Evolutionary conservation across 2,113 vertebrate species (phyloP), one percentile per base, ranked within the genome.

Genomic region (Tyrannus savana): DNA sequence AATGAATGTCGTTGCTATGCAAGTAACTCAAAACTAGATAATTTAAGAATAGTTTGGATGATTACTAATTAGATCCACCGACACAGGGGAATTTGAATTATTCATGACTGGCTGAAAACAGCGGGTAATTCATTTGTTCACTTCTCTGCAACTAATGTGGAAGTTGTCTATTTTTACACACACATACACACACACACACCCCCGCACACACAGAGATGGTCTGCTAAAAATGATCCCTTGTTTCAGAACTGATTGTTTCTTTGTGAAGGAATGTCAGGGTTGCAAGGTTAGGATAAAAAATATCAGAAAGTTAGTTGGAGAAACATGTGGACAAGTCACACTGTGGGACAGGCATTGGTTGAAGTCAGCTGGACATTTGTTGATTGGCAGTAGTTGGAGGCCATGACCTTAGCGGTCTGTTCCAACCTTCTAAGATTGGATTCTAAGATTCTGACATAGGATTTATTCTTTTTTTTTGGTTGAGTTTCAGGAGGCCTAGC

Each of bases 41-140:
- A 98, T 98, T 98, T 96, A 96, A 95, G 97, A 98, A 98, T 97
- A 98, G 97, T 97, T 98, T 97, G 93, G 96, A 97, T 98, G 98
- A 98, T 98, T 98, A 96, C 94, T 98, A 98, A 98, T 98, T 98
- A 98, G 97, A 95, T 97, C 92, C 84, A 89, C 95, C 2, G 94
- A 96, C 97, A 97, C 94, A 83, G 56, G 72, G 68, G 95, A 97
- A 97, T 97, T 97, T 98, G 98, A 98, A 98, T 98, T 98, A 98
- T 98, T 98, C 98, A 98, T 98, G 97, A 97, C 97, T 96, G 95
- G 63, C 95, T 97, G 95, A 91, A 98, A 98, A 97, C 92, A 95
- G 95, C 56, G 35, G 94, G 97, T 98, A 97, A 97, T 98, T 98
- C 96, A 96, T 96, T 98, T 96, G 96, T 97, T 95, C 96, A 86